These are phyloP conservation scores for Tragelaphus eurycerus DNA, from an alignment of 2,797 vertebrate genomes.

Conservation along the genomic window DNA sequence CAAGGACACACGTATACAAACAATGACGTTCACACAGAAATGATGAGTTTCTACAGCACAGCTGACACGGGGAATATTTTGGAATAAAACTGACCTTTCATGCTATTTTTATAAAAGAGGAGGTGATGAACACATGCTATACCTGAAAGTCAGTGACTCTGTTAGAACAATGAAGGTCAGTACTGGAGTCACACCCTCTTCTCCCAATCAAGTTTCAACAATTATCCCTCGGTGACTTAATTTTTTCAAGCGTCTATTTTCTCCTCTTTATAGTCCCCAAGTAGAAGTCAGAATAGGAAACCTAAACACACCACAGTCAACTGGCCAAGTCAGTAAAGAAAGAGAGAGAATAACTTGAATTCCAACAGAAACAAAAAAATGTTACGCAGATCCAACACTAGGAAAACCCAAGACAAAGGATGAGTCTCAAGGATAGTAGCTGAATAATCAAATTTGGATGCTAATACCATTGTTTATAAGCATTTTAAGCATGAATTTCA, in stretches of 20 bases:
- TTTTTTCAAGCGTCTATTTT: neutral
- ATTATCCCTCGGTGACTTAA: neutral
- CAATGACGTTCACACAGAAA: neutral
- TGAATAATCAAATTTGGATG: neutral
- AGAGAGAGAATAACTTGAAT: neutral
- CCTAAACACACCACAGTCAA: neutral
- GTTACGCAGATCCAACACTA: neutral
- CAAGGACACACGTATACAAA: constrained; percentile 13
- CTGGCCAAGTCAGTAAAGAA: neutral
- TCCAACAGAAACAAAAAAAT: neutral
- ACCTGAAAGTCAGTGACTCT: neutral
- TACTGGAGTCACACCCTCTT: neutral
- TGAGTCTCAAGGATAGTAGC: neutral
- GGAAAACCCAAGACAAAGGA: neutral
- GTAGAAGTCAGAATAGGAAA: neutral
- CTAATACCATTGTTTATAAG: neutral
- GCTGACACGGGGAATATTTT: neutral
- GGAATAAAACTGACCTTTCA: neutral
- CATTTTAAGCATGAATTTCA: neutral
- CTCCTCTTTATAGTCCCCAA: neutral
- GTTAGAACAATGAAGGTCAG: neutral
- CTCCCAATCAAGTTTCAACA: neutral
- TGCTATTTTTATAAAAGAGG: neutral
- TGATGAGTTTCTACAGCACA: neutral
- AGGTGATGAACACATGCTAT: neutral